phyloP scores from a whole-genome alignment of 2,113 vertebrate genomes.

The Tupaia chinensis region DNA sequence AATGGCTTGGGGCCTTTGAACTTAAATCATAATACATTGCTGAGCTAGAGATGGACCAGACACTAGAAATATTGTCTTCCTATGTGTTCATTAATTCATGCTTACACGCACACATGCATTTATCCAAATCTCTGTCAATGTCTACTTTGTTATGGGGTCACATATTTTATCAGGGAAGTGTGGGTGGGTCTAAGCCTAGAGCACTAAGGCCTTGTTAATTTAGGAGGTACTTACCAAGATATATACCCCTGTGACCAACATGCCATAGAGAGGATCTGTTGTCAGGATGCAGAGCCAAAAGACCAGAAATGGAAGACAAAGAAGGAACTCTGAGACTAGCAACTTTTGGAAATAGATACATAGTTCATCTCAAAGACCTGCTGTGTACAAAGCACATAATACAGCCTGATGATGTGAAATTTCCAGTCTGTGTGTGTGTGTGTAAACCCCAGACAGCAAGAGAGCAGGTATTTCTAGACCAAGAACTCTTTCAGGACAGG shows the following conservation, averaged over 20 bases:
- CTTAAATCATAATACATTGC: slow-evolving; percentile 3
- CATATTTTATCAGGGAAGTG: not conserved
- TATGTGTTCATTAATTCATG: not conserved
- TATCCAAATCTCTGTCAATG: not conserved
- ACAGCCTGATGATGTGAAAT: not conserved
- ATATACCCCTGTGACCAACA: not conserved
- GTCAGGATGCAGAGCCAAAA: not conserved
- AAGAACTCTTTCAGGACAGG: not conserved
- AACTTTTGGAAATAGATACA: not conserved
- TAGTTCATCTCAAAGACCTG: not conserved
- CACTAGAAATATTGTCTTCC: not conserved
- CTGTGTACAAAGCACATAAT: slow-evolving; percentile 14
- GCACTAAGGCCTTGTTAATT: not conserved
- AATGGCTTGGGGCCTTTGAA: not conserved
- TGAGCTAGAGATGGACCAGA: not conserved
- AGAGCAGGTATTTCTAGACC: not conserved
- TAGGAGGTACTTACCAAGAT: not conserved
- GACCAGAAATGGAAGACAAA: not conserved
- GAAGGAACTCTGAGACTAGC: not conserved
- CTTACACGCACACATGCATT: not conserved
- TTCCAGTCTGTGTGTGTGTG: not conserved
- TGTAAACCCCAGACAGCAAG: not conserved
- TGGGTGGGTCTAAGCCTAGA: not conserved
- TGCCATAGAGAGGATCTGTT: not conserved
- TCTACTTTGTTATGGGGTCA: slow-evolving; percentile 28